Conservation (phyloP, 2,113 vertebrate genomes). For the Platanista minor region DNA sequence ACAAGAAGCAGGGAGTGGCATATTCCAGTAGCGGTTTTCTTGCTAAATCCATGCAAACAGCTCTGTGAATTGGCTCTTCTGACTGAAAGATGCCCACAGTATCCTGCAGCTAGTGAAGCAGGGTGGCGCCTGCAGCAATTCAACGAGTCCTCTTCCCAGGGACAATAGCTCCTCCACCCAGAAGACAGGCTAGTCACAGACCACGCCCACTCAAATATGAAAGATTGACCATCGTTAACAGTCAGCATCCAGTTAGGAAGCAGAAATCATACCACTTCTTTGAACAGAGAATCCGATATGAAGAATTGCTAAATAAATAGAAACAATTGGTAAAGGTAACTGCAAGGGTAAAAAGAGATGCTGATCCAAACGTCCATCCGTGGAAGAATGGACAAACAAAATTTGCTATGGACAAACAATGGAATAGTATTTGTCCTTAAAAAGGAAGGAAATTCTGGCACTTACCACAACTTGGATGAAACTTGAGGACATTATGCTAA, state of each 20-base stretch:
- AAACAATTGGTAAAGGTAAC: neutral
- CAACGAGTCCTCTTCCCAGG: neutral
- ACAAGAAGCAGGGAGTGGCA: rapidly evolving
- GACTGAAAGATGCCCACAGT: neutral
- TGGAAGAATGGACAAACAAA: neutral
- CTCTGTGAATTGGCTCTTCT: neutral
- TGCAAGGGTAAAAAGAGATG: neutral
- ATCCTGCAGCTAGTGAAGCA: neutral
- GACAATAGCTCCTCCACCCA: neutral
- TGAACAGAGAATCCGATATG: neutral
- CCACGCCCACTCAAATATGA: neutral
- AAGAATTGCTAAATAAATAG: neutral
- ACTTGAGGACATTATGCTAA: neutral
- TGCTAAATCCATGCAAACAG: neutral
- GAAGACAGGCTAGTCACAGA: neutral
- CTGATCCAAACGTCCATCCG: neutral
- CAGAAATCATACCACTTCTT: neutral
- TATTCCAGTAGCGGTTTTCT: neutral
- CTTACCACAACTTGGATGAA: neutral
- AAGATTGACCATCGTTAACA: neutral
- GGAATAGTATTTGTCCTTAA: neutral
- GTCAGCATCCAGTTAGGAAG: neutral
- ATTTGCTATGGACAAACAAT: neutral
- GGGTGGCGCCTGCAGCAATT: neutral
- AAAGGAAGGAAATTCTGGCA: neutral